Base-by-base conservation (phyloP, 2,113 vertebrate species). In the Dermatemys mawii region DNA sequence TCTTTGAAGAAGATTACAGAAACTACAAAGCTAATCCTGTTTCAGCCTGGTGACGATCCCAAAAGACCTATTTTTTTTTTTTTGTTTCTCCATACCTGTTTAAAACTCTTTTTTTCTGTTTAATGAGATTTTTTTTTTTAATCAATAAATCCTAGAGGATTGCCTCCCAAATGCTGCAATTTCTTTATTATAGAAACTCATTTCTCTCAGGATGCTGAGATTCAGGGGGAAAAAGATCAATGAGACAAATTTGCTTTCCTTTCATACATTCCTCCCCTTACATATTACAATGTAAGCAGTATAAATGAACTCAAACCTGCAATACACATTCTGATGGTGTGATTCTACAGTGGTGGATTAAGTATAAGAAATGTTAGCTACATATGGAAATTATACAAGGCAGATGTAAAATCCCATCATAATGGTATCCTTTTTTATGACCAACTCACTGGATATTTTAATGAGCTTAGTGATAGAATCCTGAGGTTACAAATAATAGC, bases 1-100 rank as follows among this genome's bases (percentile, higher is more conserved):
- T 99, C 97, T 98, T 97, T 96, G 98, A 94, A 93, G 98, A 98
- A 88, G 99, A 99, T 98, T 99, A 99, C 94, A 96, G 97, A 78
- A 97, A 97, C 60, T 99, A 98, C 93, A 99, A 99, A 98, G 97
- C 98, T 90, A 99, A 99, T 98, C 99, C 99, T 76, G 90, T 98
- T 96, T 97, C 95, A 1, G 94, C 95, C 90, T 98, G 98, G 98
- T 98, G 97, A 98, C 96, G 94, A 95, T 89, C 84, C 91, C 94
- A 51, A 32, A 81, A 87, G 86, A 86, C 79, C 29, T 29, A 16
- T 17, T 29, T 46, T 46, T 46, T n/a, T 85, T 85, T 95, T 81
- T 87, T 38, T 96, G 94, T 96, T 95, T 96, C 93, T 93, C 87
- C 88, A 60, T 93, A 94, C 93, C 94, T 94, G 87, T 94, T 94